Percentiles rank a stretch among this genome's conserved stretches.
Conservation (phyloP, 2,888 invertebrate species). For the Hesperia comma region DNA sequence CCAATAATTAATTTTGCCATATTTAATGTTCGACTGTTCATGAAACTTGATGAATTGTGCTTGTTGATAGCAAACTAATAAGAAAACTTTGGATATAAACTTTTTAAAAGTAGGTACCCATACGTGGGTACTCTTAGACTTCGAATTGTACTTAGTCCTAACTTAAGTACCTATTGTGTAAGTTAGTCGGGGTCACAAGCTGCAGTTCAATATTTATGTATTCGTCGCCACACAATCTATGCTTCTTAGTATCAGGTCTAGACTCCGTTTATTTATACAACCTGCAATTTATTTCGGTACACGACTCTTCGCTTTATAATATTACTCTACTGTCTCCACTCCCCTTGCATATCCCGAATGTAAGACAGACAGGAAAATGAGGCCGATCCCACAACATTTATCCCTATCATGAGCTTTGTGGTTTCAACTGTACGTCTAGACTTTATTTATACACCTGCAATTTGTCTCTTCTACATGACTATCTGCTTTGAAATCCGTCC, state of each 20-base stretch:
- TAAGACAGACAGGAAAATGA: slow-evolving; percentile 31
- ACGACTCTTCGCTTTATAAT: neutral
- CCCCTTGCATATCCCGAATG: neutral
- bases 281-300: slow-evolving; percentile 5
- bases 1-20: too few relatives aligned
- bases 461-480: slow-evolving; percentile 35
- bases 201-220: neutral
- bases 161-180: too few relatives aligned
- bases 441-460: slow-evolving; percentile 37
- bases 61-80: too few relatives aligned
- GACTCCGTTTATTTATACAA: slow-evolving; percentile 29
- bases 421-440: slow-evolving; percentile 47
- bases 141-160: too few relatives aligned
- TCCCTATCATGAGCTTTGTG: slow-evolving; percentile 43
- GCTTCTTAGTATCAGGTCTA: slow-evolving; percentile 19
- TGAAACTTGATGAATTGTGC: too few relatives aligned
- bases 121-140: too few relatives aligned
- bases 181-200: too few relatives aligned
- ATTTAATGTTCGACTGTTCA: too few relatives aligned
- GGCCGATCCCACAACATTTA: slow-evolving; percentile 30
- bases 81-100: too few relatives aligned
- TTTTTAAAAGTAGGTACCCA: too few relatives aligned
- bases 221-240: slow-evolving; percentile 5
- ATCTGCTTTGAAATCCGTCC: slow-evolving; percentile 35
- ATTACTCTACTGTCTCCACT: neutral